A percentile compares a stretch with the other conserved stretches of the same genome.
Conservation (phyloP, 2,797 vertebrate species). For the Glyptemys insculpta region DNA sequence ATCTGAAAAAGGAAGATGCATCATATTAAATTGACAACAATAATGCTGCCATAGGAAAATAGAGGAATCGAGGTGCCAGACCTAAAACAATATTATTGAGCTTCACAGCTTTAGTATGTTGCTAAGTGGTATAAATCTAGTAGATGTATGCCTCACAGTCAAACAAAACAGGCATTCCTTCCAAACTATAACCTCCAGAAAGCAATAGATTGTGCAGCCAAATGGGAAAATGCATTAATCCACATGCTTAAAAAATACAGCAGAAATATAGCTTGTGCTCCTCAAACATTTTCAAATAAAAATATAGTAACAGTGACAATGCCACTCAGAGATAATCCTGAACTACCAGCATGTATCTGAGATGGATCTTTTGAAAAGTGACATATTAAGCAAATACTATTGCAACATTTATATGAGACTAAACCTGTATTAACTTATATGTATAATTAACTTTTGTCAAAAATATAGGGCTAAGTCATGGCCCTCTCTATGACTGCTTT, state of each 20-base stretch:
- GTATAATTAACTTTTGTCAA: too few species aligned
- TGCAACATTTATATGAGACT: too few species aligned
- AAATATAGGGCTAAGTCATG: too few species aligned
- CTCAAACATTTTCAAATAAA: neutral
- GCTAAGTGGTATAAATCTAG: neutral
- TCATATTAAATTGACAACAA: neutral
- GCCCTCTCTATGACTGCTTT: too few species aligned
- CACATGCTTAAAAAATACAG: neutral
- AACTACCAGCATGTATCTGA: neutral
- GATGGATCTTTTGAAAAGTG: neutral
- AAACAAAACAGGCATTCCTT: neutral
- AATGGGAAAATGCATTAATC: neutral
- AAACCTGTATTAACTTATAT: too few species aligned
- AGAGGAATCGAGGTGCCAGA: accelerated
- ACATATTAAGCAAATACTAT: neutral
- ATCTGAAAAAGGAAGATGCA: neutral
- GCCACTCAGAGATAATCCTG: neutral
- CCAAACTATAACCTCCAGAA: neutral
- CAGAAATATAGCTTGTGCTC: neutral
- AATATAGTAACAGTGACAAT: neutral
- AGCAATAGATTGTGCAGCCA: neutral
- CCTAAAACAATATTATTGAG: neutral
- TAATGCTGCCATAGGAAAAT: neutral
- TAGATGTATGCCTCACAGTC: neutral
- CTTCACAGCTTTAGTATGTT: neutral